Base-by-base conservation (phyloP, 2,113 vertebrate species). In the Hyperopisus bebe region DNA sequence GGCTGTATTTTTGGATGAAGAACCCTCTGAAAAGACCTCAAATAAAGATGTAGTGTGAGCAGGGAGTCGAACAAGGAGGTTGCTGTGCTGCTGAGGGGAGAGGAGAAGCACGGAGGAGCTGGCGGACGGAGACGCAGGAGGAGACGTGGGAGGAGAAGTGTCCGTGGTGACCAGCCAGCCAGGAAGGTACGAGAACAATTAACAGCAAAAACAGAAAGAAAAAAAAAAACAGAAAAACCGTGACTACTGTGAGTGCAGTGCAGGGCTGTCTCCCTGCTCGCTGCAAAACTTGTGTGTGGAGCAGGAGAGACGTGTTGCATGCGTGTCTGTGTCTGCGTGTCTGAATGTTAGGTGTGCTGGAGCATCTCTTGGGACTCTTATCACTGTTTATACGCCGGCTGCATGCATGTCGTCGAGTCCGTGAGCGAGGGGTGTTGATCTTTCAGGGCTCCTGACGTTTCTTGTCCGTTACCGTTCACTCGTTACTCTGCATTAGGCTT, bases 1-100 rank as follows among this genome's bases (percentile, higher is more conserved):
- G 90, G 92, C 92, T 93, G 91, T 95, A 95, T 96, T 96, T 96
- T 94, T 93, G 94, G 95, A 93, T 89, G 92, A 93, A 93, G 94
- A 92, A 94, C 91, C 94, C 94, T 92, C 92, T 94, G 94, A 94
- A 95, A 92, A 88, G 90, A 93, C 93, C 92, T 92, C 94, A 94
- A 95, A 95, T 96, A 96, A 96, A 95, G 96, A 96, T 96, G 95
- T 95, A 96, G 95, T 96, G 95, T 96, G 94, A 95, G 93, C 90
- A 89, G 91, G 91, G 91, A 91, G 89, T 91, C 91, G 95, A 96
- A 96, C 95, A 96, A 96, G 95, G 94, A 95, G 91, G 55, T 92
- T 1, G 94, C 95, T 96, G 96, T 96, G 93, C 93, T 92, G 89
- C 21, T 5, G 89, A 62, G 90, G 91, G 93, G 90, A 31, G 89